A percentile compares a stretch with the other conserved stretches of the same genome.
phyloP scores from a whole-genome alignment of 2,888 invertebrate genomes.

The Didymodactylos carnosus region DNA sequence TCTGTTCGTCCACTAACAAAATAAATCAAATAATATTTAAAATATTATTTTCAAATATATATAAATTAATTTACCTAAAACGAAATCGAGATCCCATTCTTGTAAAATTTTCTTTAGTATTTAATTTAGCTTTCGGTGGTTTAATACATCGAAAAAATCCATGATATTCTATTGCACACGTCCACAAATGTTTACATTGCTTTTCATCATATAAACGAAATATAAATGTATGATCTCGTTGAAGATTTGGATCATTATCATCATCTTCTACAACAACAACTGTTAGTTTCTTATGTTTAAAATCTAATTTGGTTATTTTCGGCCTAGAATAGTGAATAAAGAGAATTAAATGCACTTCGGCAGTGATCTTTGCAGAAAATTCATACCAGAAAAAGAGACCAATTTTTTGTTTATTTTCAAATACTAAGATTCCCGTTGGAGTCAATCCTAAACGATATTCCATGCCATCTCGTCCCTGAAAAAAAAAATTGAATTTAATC shows the following conservation, averaged over 20 bases:
- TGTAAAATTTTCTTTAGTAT: neutral
- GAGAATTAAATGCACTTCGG: too few species aligned
- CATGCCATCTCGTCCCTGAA: slow-evolving; percentile 87
- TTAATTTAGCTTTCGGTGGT: slow-evolving; percentile 14
- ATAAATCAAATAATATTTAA: neutral
- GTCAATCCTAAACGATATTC: slow-evolving; percentile 88
- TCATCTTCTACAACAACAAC: slow-evolving; percentile 94
- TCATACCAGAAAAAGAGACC: slow-evolving; percentile 97
- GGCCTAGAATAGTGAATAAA: neutral
- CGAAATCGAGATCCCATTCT: neutral
- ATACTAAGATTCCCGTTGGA: slow-evolving; percentile 90
- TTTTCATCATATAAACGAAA: slow-evolving; percentile 77
- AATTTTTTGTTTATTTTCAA: slow-evolving; percentile 79
- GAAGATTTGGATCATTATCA: slow-evolving; percentile 42
- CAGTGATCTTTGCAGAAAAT: too few species aligned
- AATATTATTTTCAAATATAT: neutral
- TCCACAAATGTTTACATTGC: slow-evolving; percentile 98
- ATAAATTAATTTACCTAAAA: neutral
- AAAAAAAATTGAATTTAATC: too few species aligned
- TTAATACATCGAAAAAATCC: slow-evolving; percentile 77
- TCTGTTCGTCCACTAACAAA: slow-evolving; percentile 59
- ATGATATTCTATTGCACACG: slow-evolving; percentile 97
- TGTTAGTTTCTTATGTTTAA: slow-evolving; percentile 88
- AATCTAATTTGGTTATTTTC: slow-evolving; percentile 47
- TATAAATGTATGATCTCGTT: slow-evolving; percentile 95